Evolutionary conservation across 2,888 invertebrate species (phyloP).

Genomic region (Scaptomyza caliginosa): DNA sequence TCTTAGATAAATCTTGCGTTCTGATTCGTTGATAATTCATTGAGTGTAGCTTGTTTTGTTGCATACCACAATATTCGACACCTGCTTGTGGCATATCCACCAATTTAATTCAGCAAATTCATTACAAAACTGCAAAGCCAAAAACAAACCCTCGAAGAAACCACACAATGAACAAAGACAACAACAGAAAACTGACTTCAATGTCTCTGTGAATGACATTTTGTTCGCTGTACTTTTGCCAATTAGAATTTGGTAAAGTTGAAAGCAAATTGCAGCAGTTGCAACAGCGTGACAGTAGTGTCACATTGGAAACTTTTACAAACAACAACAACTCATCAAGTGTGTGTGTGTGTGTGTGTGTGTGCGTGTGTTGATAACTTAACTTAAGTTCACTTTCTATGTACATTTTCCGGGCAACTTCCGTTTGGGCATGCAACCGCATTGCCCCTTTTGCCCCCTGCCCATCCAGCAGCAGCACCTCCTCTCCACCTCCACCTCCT

Average conservation of each 20-base stretch:
- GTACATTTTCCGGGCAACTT: conserved; percentile 75
- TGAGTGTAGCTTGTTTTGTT: background rate
- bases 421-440: conserved; percentile 73
- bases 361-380: conserved; percentile 59
- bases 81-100: conserved; percentile 35
- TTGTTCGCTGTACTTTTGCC: conserved; percentile 64
- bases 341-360: conserved; percentile 16
- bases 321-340: conserved; percentile 32
- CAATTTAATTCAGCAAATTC: conserved; percentile 43
- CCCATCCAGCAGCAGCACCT: conserved; percentile 9
- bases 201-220: conserved; percentile 65
- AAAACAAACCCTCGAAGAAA: conserved; percentile 19
- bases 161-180: conserved; percentile 38
- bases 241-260: conserved; percentile 77
- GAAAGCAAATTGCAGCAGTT: conserved; percentile 74
- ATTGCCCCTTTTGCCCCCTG: conserved; percentile 56
- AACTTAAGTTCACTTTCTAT: conserved; percentile 78
- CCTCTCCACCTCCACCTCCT: conserved; percentile 11
- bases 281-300: conserved; percentile 44
- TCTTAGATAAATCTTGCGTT: background rate
- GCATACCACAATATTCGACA: conserved; percentile 28
- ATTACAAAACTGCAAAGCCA: conserved; percentile 46
- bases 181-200: conserved; percentile 28
- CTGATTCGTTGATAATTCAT: conserved; percentile 27
- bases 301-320: conserved; percentile 65